A percentile compares a stretch with the other conserved stretches of the same genome.
Conservation (phyloP, 2,888 invertebrate genomes). For the Philonicus albiceps region DNA sequence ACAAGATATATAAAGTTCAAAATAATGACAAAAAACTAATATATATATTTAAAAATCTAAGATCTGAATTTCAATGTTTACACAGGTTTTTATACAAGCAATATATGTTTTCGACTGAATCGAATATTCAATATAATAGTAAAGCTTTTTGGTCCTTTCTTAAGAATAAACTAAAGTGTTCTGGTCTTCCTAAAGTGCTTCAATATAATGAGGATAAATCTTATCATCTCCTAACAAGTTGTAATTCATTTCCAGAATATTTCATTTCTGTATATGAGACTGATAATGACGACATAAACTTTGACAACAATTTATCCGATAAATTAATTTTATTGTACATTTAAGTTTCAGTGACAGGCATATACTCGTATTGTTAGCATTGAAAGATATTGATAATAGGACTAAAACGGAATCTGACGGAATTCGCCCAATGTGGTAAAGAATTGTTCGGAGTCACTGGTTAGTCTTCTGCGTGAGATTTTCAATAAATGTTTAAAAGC, state of each 20-base stretch:
- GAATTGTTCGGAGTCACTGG: not conserved
- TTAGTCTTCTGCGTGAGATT: not conserved
- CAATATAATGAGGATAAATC: not conserved
- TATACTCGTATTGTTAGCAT: no score
- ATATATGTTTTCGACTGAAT: no score
- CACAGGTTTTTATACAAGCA: no score
- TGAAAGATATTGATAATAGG: not conserved
- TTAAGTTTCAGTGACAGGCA: not conserved
- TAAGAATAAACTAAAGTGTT: no score
- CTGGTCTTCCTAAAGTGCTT: no score
- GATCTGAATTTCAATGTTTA: no score
- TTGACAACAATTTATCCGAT: not conserved
- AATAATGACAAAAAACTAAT: no score
- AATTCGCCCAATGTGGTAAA: not conserved
- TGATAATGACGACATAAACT: not conserved
- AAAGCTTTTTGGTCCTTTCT: no score
- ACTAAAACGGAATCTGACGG: not conserved
- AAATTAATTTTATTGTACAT: not conserved
- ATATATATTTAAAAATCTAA: no score
- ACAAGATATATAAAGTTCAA: no score
- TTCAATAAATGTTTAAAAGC: not conserved
- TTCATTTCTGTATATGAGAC: not conserved
- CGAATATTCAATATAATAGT: no score
- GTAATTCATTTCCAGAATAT: not conserved
- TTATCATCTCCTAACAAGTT: not conserved